Percentiles rank a stretch among this genome's conserved stretches.
Conservation (phyloP, 2,113 vertebrate genomes). For the Heloderma charlesbogerti region DNA sequence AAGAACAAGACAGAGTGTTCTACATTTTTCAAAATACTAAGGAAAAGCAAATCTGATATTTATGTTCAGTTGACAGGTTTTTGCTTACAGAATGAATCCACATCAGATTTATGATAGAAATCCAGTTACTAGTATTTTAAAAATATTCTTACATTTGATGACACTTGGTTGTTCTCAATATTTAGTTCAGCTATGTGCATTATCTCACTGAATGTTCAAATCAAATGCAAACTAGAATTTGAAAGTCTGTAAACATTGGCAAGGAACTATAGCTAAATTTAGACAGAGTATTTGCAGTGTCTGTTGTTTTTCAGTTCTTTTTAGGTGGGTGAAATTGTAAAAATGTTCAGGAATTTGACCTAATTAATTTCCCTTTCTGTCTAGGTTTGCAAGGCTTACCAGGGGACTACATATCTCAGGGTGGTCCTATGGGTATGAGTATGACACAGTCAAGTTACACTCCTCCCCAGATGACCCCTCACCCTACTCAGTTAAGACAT, state of each 20-base stretch:
- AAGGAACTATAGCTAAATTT: slow-evolving; percentile 87
- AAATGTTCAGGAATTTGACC: slow-evolving; percentile 80
- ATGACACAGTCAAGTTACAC: slow-evolving; percentile 94
- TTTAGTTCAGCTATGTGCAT: slow-evolving; percentile 87
- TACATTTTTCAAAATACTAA: slow-evolving; percentile 72
- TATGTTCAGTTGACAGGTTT: slow-evolving; percentile 77
- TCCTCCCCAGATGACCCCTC: slow-evolving; percentile 93
- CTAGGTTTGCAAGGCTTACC: slow-evolving; percentile 97
- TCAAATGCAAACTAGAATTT: slow-evolving; percentile 88
- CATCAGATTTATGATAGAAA: slow-evolving; percentile 78
- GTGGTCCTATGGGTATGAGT: slow-evolving; percentile 98
- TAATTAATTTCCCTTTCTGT: slow-evolving; percentile 69
- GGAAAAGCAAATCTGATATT: slow-evolving; percentile 72
- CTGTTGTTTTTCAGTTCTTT: slow-evolving; percentile 83
- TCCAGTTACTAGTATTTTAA: slow-evolving; percentile 79
- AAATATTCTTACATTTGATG: slow-evolving; percentile 82
- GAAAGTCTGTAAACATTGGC: slow-evolving; percentile 87
- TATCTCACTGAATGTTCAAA: slow-evolving; percentile 85
- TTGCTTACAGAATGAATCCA: slow-evolving; percentile 71
- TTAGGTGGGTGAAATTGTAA: slow-evolving; percentile 79
- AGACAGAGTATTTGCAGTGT: slow-evolving; percentile 86
- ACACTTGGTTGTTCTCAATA: slow-evolving; percentile 84
- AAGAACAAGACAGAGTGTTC: slow-evolving; percentile 65
- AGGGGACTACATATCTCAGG: slow-evolving; percentile 97
- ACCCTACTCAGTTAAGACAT: slow-evolving; percentile 91